Conservation (phyloP, 2,113 vertebrate species). For the Elephas maximus region DNA sequence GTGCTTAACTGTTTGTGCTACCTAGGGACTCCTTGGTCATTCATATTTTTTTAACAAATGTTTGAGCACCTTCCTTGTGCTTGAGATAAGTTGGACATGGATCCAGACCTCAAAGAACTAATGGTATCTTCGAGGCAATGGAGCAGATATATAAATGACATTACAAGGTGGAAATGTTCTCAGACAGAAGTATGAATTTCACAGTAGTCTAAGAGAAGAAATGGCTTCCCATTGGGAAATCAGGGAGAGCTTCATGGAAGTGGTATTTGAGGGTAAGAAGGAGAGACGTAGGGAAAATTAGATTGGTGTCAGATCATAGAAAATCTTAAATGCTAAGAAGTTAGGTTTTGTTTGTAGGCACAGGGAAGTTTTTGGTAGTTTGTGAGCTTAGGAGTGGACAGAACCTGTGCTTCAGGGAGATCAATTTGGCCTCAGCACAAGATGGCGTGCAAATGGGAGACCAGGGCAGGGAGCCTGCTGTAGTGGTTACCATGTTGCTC, state of each 20-base stretch:
- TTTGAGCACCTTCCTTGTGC: conserved; percentile 13
- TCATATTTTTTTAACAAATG: neutral
- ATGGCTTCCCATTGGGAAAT: neutral
- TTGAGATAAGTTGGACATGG: neutral
- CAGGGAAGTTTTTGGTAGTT: neutral
- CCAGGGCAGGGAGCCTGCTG: neutral
- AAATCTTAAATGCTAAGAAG: neutral
- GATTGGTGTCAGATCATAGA: neutral
- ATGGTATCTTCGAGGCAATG: neutral
- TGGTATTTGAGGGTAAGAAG: neutral
- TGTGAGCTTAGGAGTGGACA: neutral
- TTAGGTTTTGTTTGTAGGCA: conserved; percentile 1
- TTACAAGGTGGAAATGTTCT: neutral
- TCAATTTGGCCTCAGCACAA: conserved; percentile 3
- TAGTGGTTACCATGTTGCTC: neutral
- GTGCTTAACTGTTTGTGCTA: neutral
- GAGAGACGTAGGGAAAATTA: neutral
- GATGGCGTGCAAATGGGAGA: neutral
- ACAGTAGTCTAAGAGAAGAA: neutral
- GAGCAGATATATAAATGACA: neutral
- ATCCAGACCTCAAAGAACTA: neutral
- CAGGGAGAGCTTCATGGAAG: neutral
- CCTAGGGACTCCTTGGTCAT: neutral
- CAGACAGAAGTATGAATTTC: neutral
- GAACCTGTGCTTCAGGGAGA: neutral